These are phyloP conservation scores for Monochamus saltuarius DNA, from an alignment of 1,140 invertebrate species.

Conservation along the genomic window DNA sequence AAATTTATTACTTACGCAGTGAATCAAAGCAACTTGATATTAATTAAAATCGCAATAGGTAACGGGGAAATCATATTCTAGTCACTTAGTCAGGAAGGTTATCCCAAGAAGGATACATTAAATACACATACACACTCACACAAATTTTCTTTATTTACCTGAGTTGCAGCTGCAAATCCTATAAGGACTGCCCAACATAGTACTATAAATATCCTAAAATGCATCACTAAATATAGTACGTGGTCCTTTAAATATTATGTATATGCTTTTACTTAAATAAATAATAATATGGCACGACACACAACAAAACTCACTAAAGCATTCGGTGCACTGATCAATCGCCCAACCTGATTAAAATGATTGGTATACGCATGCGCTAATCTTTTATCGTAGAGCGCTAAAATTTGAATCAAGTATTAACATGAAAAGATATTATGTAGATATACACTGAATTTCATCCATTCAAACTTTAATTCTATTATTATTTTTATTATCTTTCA, in stretches of 20 bases:
- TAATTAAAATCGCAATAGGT: no score
- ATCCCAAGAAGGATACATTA: constrained; percentile 15
- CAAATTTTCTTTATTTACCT: constrained; percentile 13
- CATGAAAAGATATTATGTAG: no score
- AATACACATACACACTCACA: not conserved
- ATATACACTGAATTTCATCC: no score
- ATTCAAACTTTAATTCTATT: no score
- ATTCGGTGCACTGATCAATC: constrained; percentile 23
- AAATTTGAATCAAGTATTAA: not conserved
- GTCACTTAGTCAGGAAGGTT: constrained; percentile 6
- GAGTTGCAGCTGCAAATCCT: constrained; percentile 22
- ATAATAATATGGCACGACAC: constrained; percentile 24
- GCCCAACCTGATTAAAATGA: not conserved
- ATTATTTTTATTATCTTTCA: no score
- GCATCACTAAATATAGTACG: constrained; percentile 20
- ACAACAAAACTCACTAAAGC: constrained; percentile 20
- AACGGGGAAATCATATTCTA: no score
- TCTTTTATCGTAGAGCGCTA: not conserved
- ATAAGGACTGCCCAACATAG: constrained; percentile 19
- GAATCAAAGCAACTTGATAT: no score
- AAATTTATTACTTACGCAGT: no score
- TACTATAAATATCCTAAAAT: constrained; percentile 22
- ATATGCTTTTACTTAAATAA: constrained; percentile 16
- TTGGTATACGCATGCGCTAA: not conserved
- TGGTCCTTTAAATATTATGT: constrained; percentile 8